Evolutionary conservation across 2,888 invertebrate species (phyloP).

Genomic region (Drosophila niveifrons): DNA sequence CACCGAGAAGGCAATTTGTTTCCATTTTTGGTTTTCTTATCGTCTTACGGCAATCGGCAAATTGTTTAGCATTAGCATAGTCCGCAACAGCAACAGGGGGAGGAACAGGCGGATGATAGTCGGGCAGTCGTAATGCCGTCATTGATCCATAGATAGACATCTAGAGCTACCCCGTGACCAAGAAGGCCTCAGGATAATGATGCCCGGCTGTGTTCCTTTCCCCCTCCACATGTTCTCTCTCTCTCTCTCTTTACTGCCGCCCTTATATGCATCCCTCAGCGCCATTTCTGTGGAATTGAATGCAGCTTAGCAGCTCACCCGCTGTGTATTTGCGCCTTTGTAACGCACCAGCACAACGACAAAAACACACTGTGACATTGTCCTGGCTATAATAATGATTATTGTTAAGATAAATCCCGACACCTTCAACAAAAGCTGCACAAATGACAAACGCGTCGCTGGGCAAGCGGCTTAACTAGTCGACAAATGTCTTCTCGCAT

Average conservation of each 20-base stretch:
- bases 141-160: constrained; percentile 76
- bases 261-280: constrained; percentile 53
- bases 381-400: constrained; percentile 74
- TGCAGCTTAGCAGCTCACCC: constrained; percentile 78
- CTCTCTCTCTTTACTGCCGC: constrained; percentile 8
- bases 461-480: constrained; percentile 55
- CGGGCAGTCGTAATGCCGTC: constrained; percentile 63
- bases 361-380: constrained; percentile 46
- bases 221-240: neutral
- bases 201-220: constrained; percentile 36
- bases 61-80: constrained; percentile 80
- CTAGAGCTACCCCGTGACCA: constrained; percentile 69
- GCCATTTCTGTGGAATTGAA: constrained; percentile 56
- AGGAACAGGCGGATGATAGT: constrained; percentile 1
- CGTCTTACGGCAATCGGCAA: constrained; percentile 67
- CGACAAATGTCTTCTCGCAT: constrained; percentile 27
- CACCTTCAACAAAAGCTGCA: constrained; percentile 83
- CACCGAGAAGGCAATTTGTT: constrained; percentile 76
- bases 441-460: constrained; percentile 80
- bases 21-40: constrained; percentile 78
- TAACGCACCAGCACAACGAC: constrained; percentile 49
- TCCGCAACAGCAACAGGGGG: constrained; percentile 20
- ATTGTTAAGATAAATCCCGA: constrained; percentile 85
- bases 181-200: constrained; percentile 57
- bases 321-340: constrained; percentile 78